A percentile compares a stretch with the other conserved stretches of the same genome.
These are phyloP conservation scores for Palythoa caribaeorum DNA, from an alignment of 92 coral and sea anemone genomes.

Conservation along the genomic window DNA sequence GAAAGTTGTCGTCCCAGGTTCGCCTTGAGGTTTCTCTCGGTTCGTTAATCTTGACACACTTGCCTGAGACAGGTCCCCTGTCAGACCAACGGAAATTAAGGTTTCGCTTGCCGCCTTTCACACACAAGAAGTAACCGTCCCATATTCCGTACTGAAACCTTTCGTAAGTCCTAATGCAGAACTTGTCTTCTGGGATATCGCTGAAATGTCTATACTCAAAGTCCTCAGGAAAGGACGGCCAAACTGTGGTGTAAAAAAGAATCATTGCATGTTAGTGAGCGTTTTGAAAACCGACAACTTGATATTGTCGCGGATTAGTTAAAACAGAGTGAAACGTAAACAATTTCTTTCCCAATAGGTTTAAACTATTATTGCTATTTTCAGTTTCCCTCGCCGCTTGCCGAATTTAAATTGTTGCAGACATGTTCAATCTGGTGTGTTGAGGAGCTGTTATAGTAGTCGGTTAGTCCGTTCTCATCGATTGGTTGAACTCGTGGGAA, in stretches of 20 bases:
- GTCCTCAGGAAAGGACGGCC: constrained; percentile 64
- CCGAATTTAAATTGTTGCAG: no score
- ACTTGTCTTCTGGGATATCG: background rate
- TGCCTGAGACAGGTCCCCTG: constrained; percentile 44
- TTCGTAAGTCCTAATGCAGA: constrained; percentile 48
- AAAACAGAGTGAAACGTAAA: no score
- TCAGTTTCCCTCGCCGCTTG: no score
- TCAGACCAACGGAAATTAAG: constrained; percentile 76
- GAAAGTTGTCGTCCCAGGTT: constrained; percentile 57
- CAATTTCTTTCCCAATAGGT: no score
- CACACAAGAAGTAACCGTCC: constrained; percentile 40
- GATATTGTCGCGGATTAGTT: no score
- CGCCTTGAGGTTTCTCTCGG: constrained; percentile 36
- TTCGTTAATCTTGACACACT: constrained; percentile 59
- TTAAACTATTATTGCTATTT: no score
- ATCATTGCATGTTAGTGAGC: background rate
- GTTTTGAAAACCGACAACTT: no score
- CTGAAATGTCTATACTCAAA: constrained; percentile 25
- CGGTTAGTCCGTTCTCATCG: no score
- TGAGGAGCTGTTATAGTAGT: no score
- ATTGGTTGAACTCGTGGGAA: no score
- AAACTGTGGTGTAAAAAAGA: constrained; percentile 8
- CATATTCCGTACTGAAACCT: constrained; percentile 25
- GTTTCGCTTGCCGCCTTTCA: constrained; percentile 15
- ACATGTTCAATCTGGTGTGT: no score